Conservation (phyloP, 2,113 vertebrate genomes). For the Balaeniceps rex region DNA sequence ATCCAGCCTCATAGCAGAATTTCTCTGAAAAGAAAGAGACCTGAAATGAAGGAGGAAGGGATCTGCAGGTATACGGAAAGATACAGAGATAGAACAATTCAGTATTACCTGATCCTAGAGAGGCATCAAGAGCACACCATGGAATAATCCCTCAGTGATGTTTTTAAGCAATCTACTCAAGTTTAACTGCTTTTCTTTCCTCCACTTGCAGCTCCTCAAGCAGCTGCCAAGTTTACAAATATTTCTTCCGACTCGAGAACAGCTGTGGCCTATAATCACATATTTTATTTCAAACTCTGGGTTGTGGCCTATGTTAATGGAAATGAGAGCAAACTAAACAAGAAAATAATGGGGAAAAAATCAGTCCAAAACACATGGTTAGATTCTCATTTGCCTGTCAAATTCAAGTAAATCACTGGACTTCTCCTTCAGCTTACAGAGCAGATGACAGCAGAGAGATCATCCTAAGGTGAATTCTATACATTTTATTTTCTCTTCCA, state of each 20-base stretch:
- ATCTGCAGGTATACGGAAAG: not conserved
- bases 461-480: not conserved
- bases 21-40: not conserved
- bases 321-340: slow-evolving; percentile 12
- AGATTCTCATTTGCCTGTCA: slow-evolving; percentile 4
- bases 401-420: not conserved
- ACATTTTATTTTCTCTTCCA: not conserved
- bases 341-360: not conserved
- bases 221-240: slow-evolving; percentile 55
- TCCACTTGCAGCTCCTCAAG: slow-evolving; percentile 11
- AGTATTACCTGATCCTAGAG: not conserved
- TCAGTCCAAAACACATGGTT: not conserved
- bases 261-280: slow-evolving; percentile 50
- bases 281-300: slow-evolving; percentile 4
- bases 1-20: not conserved
- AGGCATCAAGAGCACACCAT: not conserved
- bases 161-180: not conserved
- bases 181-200: not conserved
- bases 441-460: not conserved
- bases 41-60: not conserved
- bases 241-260: slow-evolving; percentile 12
- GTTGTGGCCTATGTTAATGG: not conserved
- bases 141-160: not conserved
- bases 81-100: not conserved
- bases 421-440: not conserved